phyloP scores from a whole-genome alignment of 1,140 invertebrate genomes.

The Yoshiicerus persimilis region DNA sequence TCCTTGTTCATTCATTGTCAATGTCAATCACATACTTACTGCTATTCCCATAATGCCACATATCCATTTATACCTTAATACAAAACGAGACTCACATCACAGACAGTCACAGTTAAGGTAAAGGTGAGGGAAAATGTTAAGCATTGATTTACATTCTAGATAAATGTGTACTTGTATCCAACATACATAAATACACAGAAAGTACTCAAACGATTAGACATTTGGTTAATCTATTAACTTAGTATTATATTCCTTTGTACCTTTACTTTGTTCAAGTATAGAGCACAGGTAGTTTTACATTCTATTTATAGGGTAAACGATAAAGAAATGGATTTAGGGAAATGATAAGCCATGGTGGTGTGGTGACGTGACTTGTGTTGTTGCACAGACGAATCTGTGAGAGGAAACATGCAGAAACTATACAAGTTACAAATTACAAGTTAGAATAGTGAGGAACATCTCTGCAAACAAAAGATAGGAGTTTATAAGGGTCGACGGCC shows the following conservation, averaged over 20 bases:
- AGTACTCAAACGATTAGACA: background rate
- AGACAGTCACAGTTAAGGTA: background rate
- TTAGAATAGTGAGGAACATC: background rate
- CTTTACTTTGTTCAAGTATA: background rate
- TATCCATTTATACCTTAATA: no score
- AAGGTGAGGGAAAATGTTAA: background rate
- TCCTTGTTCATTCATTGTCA: slow-evolving; percentile 8
- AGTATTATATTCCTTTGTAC: background rate
- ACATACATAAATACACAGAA: background rate
- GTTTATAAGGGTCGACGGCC: slow-evolving; percentile 10
- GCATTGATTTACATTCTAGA: background rate
- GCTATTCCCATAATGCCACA: background rate
- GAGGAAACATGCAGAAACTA: background rate
- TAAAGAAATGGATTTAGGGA: background rate
- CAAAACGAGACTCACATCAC: no score
- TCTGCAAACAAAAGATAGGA: background rate
- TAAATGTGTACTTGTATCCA: background rate
- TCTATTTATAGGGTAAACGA: background rate
- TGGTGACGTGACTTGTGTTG: background rate
- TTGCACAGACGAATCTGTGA: background rate
- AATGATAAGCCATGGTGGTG: background rate
- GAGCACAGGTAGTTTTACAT: background rate
- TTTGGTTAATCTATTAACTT: background rate
- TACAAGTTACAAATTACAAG: background rate
- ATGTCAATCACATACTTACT: background rate